Conservation (phyloP, 1,140 invertebrate genomes). For the Microplitis demolitor region DNA sequence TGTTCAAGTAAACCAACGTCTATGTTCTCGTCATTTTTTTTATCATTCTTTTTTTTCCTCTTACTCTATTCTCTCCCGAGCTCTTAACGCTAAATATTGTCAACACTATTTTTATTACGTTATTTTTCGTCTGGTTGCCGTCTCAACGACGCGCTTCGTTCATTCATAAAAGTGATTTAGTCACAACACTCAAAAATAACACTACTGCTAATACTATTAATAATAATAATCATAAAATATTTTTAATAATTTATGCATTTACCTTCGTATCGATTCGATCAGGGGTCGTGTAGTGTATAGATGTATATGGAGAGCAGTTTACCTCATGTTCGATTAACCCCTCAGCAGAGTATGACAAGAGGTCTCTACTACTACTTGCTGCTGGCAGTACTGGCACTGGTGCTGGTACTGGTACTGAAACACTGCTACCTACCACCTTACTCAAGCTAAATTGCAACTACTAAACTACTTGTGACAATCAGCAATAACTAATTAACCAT, state of each 20-base stretch:
- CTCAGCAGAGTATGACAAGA: background rate
- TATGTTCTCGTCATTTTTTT: conserved; percentile 5
- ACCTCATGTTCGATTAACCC: background rate
- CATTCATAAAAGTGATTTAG: no score
- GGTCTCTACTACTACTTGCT: no score
- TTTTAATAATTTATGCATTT: no score
- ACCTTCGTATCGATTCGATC: background rate
- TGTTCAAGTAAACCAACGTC: conserved; percentile 23
- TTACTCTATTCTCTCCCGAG: background rate
- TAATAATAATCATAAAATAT: no score
- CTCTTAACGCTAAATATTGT: background rate
- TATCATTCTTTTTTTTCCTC: background rate
- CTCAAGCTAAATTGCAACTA: conserved; percentile 23
- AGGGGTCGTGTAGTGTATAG: background rate
- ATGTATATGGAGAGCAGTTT: background rate
- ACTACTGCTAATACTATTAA: no score
- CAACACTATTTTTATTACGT: background rate
- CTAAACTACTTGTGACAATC: conserved; percentile 28
- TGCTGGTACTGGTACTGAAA: no score
- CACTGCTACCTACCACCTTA: background rate
- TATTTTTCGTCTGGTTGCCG: background rate
- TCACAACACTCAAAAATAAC: background rate
- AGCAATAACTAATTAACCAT: conserved; percentile 30
- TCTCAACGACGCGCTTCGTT: background rate
- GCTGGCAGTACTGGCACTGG: no score